These are phyloP conservation scores for Melanotaenia trifasciata DNA, from an alignment of 2,797 vertebrate genomes.

Conservation along the genomic window DNA sequence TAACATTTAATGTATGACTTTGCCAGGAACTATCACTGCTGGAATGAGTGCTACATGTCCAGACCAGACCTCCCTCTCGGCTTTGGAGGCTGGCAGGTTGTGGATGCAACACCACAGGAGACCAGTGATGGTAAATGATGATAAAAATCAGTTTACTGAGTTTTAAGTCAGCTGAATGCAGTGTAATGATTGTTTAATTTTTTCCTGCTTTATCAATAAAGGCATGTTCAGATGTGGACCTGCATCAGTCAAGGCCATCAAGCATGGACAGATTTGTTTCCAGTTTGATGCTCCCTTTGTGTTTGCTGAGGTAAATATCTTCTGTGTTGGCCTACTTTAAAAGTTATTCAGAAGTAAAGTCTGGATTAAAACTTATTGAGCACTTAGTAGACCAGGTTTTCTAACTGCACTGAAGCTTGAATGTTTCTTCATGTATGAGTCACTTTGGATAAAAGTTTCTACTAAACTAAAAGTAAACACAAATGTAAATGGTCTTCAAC, in stretches of 20 bases:
- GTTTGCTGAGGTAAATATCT: constrained; percentile 89
- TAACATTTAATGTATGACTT: not conserved
- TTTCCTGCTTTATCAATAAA: constrained; percentile 34
- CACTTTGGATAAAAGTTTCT: not conserved
- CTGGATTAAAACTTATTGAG: not conserved
- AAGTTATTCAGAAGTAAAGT: not conserved
- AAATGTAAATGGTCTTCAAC: not conserved
- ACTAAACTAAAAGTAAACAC: not conserved
- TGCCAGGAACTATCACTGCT: constrained; percentile 97
- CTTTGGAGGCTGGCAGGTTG: constrained; percentile 96
- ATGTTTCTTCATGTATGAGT: not conserved
- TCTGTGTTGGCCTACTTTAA: not conserved
- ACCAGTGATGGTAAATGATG: constrained; percentile 88
- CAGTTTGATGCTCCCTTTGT: constrained; percentile 93
- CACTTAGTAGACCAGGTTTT: not conserved
- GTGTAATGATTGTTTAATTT: not conserved
- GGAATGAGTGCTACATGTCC: constrained; percentile 97
- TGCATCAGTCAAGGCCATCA: constrained; percentile 93
- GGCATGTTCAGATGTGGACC: constrained; percentile 96
- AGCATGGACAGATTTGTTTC: constrained; percentile 93
- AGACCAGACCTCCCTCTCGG: constrained; percentile 93
- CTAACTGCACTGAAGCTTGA: not conserved
- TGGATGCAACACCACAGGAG: constrained; percentile 97
- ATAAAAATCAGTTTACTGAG: not conserved
- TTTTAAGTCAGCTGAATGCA: not conserved